Conservation (phyloP, 2,888 invertebrate genomes). For the Linnaemya vulpina region DNA sequence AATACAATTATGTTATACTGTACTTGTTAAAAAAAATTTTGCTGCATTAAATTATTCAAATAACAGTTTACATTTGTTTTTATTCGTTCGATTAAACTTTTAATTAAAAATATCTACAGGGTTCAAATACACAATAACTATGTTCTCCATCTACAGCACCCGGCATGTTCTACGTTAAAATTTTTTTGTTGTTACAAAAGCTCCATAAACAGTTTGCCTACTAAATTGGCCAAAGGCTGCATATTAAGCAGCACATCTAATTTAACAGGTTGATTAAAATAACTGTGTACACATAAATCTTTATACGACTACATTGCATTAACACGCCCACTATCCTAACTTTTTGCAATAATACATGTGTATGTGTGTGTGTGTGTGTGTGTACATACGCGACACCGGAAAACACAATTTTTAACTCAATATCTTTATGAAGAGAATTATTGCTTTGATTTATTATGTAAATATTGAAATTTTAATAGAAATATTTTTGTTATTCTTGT, state of each 20-base stretch:
- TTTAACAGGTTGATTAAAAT: not conserved
- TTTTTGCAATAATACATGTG: conserved; percentile 4
- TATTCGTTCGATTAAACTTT: no score
- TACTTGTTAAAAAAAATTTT: no score
- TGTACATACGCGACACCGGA: conserved; percentile 41
- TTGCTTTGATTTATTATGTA: conserved; percentile 66
- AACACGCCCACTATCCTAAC: not conserved
- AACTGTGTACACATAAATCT: not conserved
- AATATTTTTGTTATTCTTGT: conserved; percentile 62
- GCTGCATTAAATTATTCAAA: no score
- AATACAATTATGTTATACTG: no score
- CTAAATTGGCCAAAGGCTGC: not conserved
- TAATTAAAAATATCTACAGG: no score
- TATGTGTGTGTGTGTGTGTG: not conserved
- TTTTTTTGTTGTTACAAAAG: not conserved
- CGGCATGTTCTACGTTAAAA: no score
- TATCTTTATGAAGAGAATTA: conserved; percentile 50
- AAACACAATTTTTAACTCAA: conserved; percentile 37
- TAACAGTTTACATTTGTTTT: no score
- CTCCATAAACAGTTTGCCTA: not conserved
- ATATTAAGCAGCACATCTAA: not conserved
- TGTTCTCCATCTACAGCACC: no score
- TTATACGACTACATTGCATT: not conserved
- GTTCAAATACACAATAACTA: no score
- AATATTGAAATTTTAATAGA: conserved; percentile 57